Base-by-base conservation (phyloP, 2,888 invertebrate genomes). In the Microctonus hyperodae region DNA sequence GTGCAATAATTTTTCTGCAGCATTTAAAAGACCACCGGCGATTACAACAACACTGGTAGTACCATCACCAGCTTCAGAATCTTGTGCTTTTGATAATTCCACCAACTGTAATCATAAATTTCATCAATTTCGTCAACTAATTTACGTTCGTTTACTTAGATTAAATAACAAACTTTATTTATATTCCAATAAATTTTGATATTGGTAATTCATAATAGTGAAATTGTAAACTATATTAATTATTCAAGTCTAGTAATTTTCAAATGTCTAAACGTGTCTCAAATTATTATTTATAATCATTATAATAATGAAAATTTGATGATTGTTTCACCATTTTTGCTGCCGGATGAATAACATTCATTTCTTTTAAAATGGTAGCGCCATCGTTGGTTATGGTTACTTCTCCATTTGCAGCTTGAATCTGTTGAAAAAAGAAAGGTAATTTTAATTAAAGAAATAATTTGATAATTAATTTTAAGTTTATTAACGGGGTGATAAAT, bases 341-440 rank as follows among this genome's bases (percentile, higher is more conserved):
- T 74, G 98, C 97, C 58, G 99, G 99, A 85, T 99, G 99, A 71
- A 96, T 88, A 1, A 99, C 98, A 85, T 96, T 96, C 91, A 99
- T 99, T 86, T 98, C 95, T 85, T 99, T 98, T 69, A 99, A 86
- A 85, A 99, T 99, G 37, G 99, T 99, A 37, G 99, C 99, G 66
- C 99, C 99, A 88, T 99, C 99, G 86, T 99, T 99, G 63, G 99
- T 99, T 71, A 99, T 99, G 1, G 98, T 98, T 0, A 99, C 99
- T 87, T 98, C 98, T 7, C 98, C 98, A 86, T 96, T 97, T 37
- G 91, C 91, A 37, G 96, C 88, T 88, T 99, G 98, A 78, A 99
- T 99, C 94, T 95, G 4, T 20, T 16, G 2, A 4, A 7, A 79
- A 70, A 86, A 35, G 20, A 64, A 40, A 65, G 23, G 50, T 28